These are phyloP conservation scores for Drosophila nr. perissopoda DNA, from an alignment of 2,888 invertebrate genomes.

Conservation along the genomic window DNA sequence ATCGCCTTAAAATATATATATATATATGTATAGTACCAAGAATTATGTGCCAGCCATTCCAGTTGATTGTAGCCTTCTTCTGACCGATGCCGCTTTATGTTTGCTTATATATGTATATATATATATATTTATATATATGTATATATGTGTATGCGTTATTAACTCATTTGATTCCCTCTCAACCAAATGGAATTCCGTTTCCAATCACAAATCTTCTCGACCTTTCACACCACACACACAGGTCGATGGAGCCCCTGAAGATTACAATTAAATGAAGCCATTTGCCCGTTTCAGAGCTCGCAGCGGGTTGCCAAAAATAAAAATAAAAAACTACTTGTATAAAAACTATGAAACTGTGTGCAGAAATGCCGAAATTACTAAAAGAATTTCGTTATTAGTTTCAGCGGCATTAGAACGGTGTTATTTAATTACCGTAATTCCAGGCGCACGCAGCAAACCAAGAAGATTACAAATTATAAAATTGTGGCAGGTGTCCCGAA, in stretches of 20 bases:
- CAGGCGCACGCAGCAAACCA: conserved; percentile 20
- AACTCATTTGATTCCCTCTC: conserved; percentile 4
- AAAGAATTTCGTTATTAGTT: conserved; percentile 28
- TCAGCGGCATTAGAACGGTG: conserved; percentile 26
- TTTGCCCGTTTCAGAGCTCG: conserved; percentile 42
- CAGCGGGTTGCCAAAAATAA: conserved; percentile 64
- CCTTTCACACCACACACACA: conserved; percentile 48
- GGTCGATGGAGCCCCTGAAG: conserved; percentile 66
- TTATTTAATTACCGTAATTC: conserved; percentile 49
- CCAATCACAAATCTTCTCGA: conserved; percentile 33
- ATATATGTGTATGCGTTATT: neutral
- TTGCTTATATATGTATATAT: neutral
- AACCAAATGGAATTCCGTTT: conserved; percentile 16
- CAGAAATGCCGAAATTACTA: conserved; percentile 35
- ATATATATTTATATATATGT: neutral
- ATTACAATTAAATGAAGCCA: conserved; percentile 73
- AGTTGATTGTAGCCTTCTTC: conserved; percentile 24
- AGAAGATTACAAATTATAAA: conserved; percentile 39
- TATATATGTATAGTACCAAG: conserved; percentile 47
- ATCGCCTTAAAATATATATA: conserved; percentile 29
- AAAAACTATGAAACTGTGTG: conserved; percentile 28
- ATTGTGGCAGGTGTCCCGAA: conserved; percentile 46
- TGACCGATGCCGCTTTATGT: conserved; percentile 13
- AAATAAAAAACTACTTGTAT: conserved; percentile 10
- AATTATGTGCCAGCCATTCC: conserved; percentile 42